phyloP scores from a whole-genome alignment of 2,888 invertebrate species.

The Archaeoteleia sp. region DNA sequence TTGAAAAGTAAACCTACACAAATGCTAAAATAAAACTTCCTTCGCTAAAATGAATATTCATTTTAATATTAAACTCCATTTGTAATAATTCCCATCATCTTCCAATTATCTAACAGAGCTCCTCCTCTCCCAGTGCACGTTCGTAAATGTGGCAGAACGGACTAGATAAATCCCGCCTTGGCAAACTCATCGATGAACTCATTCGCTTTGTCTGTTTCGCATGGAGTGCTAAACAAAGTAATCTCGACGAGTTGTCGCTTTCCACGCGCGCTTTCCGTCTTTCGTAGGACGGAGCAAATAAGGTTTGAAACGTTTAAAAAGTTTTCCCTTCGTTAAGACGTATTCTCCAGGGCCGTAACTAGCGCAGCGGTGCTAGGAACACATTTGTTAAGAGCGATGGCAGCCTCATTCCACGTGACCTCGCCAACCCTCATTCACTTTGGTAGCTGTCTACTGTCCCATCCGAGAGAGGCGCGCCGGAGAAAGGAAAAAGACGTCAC shows the following conservation, averaged over 20 bases:
- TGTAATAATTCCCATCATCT: too few species aligned
- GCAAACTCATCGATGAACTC: constrained; percentile 30
- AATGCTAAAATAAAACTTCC: too few species aligned
- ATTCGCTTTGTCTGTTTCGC: constrained; percentile 42
- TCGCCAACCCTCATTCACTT: constrained; percentile 67
- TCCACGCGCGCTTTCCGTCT: not conserved
- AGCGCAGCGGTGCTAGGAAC: constrained; percentile 63
- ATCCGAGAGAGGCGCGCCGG: constrained; percentile 54
- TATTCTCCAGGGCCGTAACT: constrained; percentile 64
- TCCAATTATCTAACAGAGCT: too few species aligned
- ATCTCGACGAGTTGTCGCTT: constrained; percentile 40
- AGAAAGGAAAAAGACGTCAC: constrained; percentile 70
- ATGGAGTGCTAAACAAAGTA: constrained; percentile 62
- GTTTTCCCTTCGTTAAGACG: constrained; percentile 70
- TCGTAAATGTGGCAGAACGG: too few species aligned
- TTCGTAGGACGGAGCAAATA: constrained; percentile 37
- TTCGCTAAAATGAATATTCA: too few species aligned
- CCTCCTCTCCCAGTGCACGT: too few species aligned
- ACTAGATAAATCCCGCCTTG: not conserved
- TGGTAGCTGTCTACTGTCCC: constrained; percentile 66
- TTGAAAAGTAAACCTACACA: too few species aligned
- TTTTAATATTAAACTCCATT: too few species aligned
- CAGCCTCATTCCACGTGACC: constrained; percentile 56
- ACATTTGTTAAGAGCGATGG: constrained; percentile 68
- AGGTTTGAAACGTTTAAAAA: constrained; percentile 65